phyloP scores from a whole-genome alignment of 1,140 invertebrate genomes.

The Scaptodrosophila lebanonensis region DNA sequence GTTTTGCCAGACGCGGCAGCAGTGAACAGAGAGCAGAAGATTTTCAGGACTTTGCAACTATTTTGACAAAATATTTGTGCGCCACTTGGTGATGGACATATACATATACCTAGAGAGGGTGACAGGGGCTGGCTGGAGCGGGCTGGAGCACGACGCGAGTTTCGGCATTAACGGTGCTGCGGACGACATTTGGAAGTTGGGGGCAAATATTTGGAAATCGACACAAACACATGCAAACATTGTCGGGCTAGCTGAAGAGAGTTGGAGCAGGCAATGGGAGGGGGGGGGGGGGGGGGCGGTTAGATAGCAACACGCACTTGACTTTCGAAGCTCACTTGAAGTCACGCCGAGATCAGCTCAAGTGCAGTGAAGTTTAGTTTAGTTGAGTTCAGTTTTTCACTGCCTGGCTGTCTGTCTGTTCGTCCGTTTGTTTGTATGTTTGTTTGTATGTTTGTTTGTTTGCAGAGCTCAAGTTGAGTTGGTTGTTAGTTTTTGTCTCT shows the following conservation, averaged over 20 bases:
- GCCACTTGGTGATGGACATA: slow-evolving; percentile 20
- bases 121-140: no score
- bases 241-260: neutral
- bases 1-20: slow-evolving; percentile 12
- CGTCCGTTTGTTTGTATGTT: slow-evolving; percentile 30
- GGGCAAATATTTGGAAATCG: slow-evolving; percentile 68
- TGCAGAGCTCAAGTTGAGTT: slow-evolving; percentile 34
- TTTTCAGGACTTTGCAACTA: slow-evolving; percentile 51
- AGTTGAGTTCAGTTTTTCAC: slow-evolving; percentile 11
- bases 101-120: no score
- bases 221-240: slow-evolving; percentile 27
- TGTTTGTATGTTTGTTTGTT: slow-evolving; percentile 18
- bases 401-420: neutral
- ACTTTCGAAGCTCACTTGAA: slow-evolving; percentile 72
- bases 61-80: slow-evolving; percentile 37
- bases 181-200: slow-evolving; percentile 47
- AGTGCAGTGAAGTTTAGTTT: slow-evolving; percentile 10
- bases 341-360: slow-evolving; percentile 42
- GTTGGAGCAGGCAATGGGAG: slow-evolving; percentile 16
- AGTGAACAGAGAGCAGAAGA: slow-evolving; percentile 19
- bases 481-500: slow-evolving; percentile 23
- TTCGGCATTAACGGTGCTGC: slow-evolving; percentile 41
- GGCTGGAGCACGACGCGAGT: neutral
- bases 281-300: no score
- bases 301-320: slow-evolving; percentile 66